Evolutionary conservation across 2,888 invertebrate species (phyloP).

Genomic region (Arctia plantaginis): DNA sequence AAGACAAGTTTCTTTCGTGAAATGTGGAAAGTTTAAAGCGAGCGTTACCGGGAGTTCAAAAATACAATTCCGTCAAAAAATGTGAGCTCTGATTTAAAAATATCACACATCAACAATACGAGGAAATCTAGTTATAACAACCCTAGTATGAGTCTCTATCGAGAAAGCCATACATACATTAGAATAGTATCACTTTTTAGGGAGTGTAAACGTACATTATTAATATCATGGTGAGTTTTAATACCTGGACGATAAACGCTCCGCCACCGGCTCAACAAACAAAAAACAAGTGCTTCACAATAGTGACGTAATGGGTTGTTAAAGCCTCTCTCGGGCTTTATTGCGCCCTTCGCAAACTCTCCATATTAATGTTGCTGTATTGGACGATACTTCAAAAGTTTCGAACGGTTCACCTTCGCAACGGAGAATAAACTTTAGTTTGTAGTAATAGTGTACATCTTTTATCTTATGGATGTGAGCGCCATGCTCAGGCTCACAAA

Average conservation of each 20-base stretch:
- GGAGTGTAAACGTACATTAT: neutral
- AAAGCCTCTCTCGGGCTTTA: neutral
- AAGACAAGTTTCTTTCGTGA: neutral
- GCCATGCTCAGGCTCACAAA: neutral
- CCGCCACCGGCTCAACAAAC: neutral
- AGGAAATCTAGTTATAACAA: neutral
- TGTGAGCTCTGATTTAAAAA: neutral
- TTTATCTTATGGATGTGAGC: neutral
- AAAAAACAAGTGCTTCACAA: neutral
- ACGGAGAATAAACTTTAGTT: neutral
- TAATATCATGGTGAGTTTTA: neutral
- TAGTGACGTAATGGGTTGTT: neutral
- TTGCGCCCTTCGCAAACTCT: constrained; percentile 9
- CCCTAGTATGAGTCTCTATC: neutral
- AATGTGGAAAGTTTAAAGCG: neutral
- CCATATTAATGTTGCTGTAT: constrained; percentile 13
- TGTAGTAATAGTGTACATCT: neutral
- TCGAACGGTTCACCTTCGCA: neutral
- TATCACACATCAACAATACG: neutral
- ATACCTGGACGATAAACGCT: neutral
- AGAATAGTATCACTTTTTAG: neutral
- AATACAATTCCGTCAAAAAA: neutral
- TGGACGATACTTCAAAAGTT: constrained; percentile 13
- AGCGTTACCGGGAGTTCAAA: neutral
- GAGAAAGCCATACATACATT: neutral